Evolutionary conservation across 2,113 vertebrate genomes (phyloP), one percentile per base, ranked within the genome.

Genomic region (Rhinolophus ferrumequinum): DNA sequence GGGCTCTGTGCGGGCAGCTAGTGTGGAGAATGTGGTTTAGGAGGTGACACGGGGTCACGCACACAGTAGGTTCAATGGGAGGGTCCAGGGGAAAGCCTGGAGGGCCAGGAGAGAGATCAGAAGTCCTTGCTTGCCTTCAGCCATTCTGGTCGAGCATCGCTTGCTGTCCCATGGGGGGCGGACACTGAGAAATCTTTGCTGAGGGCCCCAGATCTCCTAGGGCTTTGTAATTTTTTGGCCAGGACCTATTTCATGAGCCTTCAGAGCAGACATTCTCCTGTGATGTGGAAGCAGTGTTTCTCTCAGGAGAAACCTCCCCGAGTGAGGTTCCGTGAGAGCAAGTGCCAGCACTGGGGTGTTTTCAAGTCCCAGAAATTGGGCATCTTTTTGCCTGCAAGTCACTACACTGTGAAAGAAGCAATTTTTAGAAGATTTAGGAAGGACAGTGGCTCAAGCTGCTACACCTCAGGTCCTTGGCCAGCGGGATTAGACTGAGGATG

Each of bases 71-170:
- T 72, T 24, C 28, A 70, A 44, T 44, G 21, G 28, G 38, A 5
- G 11, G 44, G 24, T 38, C 76, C 8, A 2, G 30, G 41, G 28
- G 72, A 35, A 3, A 58, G 33, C 66, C 56, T 24, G 13, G 73
- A 80, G 56, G 64, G 35, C 72, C 33, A 66, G 54, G 64, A 41
- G 73, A 47, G 44, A 79, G 56, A n/a, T 26, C 38, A 2, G 15
- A 58, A 85, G 56, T 62, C 52, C n/a, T 44, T 67, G 15, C 60
- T 22, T 6, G 35, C 64, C 56, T 75, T 70, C 22, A 26, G 21
- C 6, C 13, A 0, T 50, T n/a, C 50, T 26, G 11, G 5, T 30
- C 15, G 28, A 66, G 11, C n/a, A 0, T 19, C 0, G 0, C 12
- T n/a, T 2, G 3, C 38, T 18, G 7, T 30, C 56, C 84, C 10